Evolutionary conservation across 2,888 invertebrate genomes (phyloP).

Genomic region (Agonopterix heracliana): DNA sequence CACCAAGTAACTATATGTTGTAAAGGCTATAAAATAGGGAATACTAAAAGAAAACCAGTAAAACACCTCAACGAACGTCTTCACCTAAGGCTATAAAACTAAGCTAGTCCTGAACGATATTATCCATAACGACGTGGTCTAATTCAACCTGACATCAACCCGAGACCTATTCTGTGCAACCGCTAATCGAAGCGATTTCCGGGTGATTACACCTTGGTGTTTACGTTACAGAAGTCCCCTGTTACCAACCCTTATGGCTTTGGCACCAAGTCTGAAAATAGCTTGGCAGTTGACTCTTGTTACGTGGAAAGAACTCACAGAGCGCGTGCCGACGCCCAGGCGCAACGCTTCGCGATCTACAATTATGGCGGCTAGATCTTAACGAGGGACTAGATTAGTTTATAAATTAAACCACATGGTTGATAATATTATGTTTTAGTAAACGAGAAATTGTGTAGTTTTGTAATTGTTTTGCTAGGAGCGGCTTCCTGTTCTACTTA

Average conservation of each 20-base stretch:
- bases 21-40: too few relatives aligned
- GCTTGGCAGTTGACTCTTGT: too few relatives aligned
- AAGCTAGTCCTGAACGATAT: too few relatives aligned
- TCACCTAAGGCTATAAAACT: too few relatives aligned
- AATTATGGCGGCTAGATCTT: constrained; percentile 11
- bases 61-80: too few relatives aligned
- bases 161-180: constrained; percentile 6
- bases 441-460: not conserved
- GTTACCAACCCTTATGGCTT: too few relatives aligned
- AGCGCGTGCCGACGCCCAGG: constrained; percentile 11
- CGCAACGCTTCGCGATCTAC: constrained; percentile 3
- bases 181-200: constrained; percentile 27
- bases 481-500: too few relatives aligned
- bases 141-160: constrained; percentile 2
- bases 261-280: too few relatives aligned
- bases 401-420: constrained; percentile 5
- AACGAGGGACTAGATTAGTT: constrained; percentile 10
- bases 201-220: constrained; percentile 14
- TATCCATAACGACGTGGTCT: not conserved
- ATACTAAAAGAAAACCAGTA: too few relatives aligned
- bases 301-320: not conserved
- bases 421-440: constrained; percentile 2
- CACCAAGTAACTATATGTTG: too few relatives aligned
- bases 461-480: not conserved
- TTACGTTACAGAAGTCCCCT: not conserved